Percentiles rank a stretch among this genome's conserved stretches.
Conservation (phyloP, 1,140 invertebrate genomes). For the Rhyzopertha dominica region DNA sequence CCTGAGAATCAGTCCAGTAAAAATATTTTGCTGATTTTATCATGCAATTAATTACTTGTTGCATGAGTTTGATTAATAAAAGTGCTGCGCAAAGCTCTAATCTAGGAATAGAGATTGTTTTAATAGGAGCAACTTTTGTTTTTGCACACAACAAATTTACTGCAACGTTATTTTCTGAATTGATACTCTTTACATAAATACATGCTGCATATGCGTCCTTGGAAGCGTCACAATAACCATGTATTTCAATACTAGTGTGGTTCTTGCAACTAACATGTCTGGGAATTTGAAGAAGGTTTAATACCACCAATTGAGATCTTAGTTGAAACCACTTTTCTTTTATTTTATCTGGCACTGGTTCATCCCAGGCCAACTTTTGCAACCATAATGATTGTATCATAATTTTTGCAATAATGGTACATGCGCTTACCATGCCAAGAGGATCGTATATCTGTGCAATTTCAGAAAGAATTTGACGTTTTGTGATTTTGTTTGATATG, state of each 20-base stretch:
- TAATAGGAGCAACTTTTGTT: slow-evolving; percentile 30
- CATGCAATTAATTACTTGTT: slow-evolving; percentile 18
- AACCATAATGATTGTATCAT: slow-evolving; percentile 44
- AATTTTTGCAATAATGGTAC: slow-evolving; percentile 41
- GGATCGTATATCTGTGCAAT: slow-evolving; percentile 44
- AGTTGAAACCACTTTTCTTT: slow-evolving; percentile 17
- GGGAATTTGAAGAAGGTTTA: slow-evolving; percentile 2
- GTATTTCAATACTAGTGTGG: slow-evolving; percentile 7
- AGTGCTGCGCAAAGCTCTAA: slow-evolving; percentile 18
- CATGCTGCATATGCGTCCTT: slow-evolving; percentile 15
- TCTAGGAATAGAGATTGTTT: slow-evolving; percentile 28
- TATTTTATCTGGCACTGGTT: slow-evolving; percentile 27
- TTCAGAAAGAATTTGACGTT: slow-evolving; percentile 8
- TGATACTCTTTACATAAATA: slow-evolving; percentile 13
- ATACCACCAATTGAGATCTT: not conserved
- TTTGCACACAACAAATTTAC: slow-evolving; percentile 26
- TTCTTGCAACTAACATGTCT: slow-evolving; percentile 7
- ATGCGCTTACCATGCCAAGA: slow-evolving; percentile 40
- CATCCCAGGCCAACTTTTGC: slow-evolving; percentile 42
- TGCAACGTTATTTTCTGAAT: not conserved
- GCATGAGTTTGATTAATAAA: slow-evolving; percentile 9
- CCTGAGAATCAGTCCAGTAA: too few species aligned
- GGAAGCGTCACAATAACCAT: slow-evolving; percentile 17
- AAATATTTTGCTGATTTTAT: too few species aligned
- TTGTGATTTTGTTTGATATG: slow-evolving; percentile 6